A percentile compares a stretch with the other conserved stretches of the same genome.
These are phyloP conservation scores for Engraulis encrasicolus DNA, from an alignment of 2,113 vertebrate genomes.

Conservation along the genomic window DNA sequence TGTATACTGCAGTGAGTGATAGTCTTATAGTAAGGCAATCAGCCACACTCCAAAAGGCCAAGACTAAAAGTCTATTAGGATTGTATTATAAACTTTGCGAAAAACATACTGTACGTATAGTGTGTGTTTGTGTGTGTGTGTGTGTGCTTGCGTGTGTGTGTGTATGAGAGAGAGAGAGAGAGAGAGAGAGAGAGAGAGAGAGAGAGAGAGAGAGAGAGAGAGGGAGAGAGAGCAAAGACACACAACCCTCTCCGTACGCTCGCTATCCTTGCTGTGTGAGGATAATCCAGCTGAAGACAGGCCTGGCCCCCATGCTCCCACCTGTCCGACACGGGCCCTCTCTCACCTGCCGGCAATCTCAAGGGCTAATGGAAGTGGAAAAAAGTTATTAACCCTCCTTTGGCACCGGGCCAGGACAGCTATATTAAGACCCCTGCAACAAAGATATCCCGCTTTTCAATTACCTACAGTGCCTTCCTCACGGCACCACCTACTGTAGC, in stretches of 20 bases:
- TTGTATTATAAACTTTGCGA: not conserved
- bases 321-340: slow-evolving; percentile 66
- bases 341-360: slow-evolving; percentile 76
- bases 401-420: slow-evolving; percentile 67
- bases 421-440: slow-evolving; percentile 72
- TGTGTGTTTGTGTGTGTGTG: not conserved
- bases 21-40: not conserved
- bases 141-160: not conserved
- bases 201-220: not conserved
- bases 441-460: slow-evolving; percentile 75
- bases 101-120: not conserved
- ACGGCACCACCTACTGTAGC: slow-evolving; percentile 27
- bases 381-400: slow-evolving; percentile 79
- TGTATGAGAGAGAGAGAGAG: not conserved
- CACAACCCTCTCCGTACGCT: too few relatives aligned
- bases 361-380: slow-evolving; percentile 71
- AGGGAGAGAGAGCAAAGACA: too few relatives aligned
- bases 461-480: slow-evolving; percentile 66
- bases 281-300: slow-evolving; percentile 42
- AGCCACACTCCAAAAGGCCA: not conserved
- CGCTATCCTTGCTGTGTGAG: too few relatives aligned
- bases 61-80: not conserved
- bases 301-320: slow-evolving; percentile 45
- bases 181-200: not conserved
- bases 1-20: not conserved